Base-by-base conservation (phyloP, 2,888 invertebrate species). In the Caenorhabditis uteleia region DNA sequence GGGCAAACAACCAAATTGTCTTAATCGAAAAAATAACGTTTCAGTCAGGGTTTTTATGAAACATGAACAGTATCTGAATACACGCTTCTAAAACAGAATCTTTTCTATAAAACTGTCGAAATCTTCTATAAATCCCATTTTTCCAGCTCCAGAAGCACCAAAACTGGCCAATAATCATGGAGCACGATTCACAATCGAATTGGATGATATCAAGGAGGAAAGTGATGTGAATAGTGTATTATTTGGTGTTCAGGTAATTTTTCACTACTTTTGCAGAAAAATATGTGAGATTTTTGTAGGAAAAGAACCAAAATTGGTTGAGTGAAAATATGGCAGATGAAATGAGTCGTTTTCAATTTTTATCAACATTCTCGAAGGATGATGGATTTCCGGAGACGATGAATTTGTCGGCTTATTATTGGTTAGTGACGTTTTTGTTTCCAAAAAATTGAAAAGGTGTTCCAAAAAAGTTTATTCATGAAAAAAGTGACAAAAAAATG, bases 341-440 rank as follows among this genome's bases (percentile, higher is more conserved):
- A n/a, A 38, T 48, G 7, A 14, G 27, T 3, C 38, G 25, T 27
- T 16, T 36, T 7, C 50, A 34, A 10, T 42, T 48, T 14, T 42
- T 47, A 1, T 23, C 54, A 26, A 31, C 31, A n/a, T 72, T 62
- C 43, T 72, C 75, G 18, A 67, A 65, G 33, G 74, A 77, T 20
- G 74, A 71, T 29, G 81, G 81, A 18, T 81, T 81, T 44, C 81
- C 81, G 7, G 73, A 74, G 18, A 62, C 74, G 7, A 54, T 78
- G 5, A 74, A 80, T 57, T 59, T 80, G 18, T 67, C 67, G 10
- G 42, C 50, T 2, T 77, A 75, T 44, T 73, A 55, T 31, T 26
- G 10, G 55, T 44, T 21, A 20, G 50, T 34, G 6, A 29, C n/a
- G n/a, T n/a, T n/a, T n/a, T n/a, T n/a, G n/a, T n/a, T n/a, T n/a